Evolutionary conservation across 1,140 invertebrate genomes (phyloP).

Genomic region (Proales similis): DNA sequence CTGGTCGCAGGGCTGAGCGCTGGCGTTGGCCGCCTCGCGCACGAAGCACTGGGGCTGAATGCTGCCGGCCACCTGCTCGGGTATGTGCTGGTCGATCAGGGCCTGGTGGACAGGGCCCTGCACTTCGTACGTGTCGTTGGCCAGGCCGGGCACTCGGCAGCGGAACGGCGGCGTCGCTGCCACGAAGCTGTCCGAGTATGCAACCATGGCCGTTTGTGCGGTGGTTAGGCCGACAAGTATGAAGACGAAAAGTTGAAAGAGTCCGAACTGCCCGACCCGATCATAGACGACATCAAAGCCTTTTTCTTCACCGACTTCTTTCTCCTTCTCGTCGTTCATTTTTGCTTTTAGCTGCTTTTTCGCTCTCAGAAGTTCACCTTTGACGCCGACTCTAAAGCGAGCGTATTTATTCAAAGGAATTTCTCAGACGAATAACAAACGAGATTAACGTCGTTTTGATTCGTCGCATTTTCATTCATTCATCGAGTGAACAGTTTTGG

Average conservation of each 20-base stretch:
- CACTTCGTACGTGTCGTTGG: slow-evolving; percentile 31
- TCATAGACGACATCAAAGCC: too few species aligned
- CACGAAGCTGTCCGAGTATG: slow-evolving; percentile 9
- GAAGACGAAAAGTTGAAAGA: slow-evolving; percentile 23
- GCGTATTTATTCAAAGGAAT: too few species aligned
- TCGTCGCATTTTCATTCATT: too few species aligned
- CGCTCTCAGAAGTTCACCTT: too few species aligned
- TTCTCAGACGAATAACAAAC: too few species aligned
- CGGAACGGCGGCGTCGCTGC: slow-evolving; percentile 12
- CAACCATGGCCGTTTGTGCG: not conserved
- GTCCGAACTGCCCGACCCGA: slow-evolving; percentile 12
- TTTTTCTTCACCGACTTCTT: too few species aligned
- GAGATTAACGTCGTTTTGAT: too few species aligned
- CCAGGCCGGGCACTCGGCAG: slow-evolving; percentile 7
- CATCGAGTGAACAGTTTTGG: too few species aligned
- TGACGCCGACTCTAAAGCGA: too few species aligned
- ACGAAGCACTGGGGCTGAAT: not conserved
- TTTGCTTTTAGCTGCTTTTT: too few species aligned
- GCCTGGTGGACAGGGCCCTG: not conserved
- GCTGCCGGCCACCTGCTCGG: not conserved
- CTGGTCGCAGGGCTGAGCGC: not conserved
- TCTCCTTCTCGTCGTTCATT: too few species aligned
- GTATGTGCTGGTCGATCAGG: not conserved
- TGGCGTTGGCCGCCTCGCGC: slow-evolving; percentile 12
- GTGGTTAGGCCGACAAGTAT: slow-evolving; percentile 17